Percentiles rank a stretch among this genome's conserved stretches.
Conservation (phyloP, 2,797 vertebrate species). For the Tangara arthus region DNA sequence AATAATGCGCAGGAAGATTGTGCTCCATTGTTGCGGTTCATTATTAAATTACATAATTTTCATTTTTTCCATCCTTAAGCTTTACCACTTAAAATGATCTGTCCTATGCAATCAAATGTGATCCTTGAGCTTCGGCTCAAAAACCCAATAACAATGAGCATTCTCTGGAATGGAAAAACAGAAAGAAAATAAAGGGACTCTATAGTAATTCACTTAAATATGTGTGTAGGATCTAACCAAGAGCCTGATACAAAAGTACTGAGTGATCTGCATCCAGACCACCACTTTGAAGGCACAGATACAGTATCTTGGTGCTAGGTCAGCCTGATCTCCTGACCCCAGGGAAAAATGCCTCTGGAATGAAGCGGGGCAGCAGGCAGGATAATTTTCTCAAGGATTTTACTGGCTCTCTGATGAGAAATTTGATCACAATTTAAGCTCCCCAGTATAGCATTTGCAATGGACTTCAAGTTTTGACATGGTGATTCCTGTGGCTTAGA, state of each 20-base stretch:
- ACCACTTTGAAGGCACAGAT: neutral
- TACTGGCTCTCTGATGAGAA: neutral
- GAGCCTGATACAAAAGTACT: neutral
- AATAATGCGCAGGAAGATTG: constrained; percentile 58
- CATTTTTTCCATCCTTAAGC: constrained; percentile 72
- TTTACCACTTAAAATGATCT: constrained; percentile 72
- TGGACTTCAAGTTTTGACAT: neutral
- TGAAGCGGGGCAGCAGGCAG: neutral
- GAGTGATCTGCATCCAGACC: constrained; percentile 14
- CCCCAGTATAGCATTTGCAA: neutral
- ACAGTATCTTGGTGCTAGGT: neutral
- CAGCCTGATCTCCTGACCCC: neutral
- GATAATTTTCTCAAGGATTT: neutral
- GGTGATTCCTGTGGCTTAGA: neutral
- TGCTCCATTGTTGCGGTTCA: constrained; percentile 62
- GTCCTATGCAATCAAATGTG: constrained; percentile 73
- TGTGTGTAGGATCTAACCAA: constrained; percentile 52
- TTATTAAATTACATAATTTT: constrained; percentile 75
- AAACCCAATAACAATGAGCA: constrained; percentile 58
- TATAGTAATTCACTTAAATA: constrained; percentile 62
- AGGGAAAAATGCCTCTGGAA: neutral
- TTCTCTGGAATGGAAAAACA: constrained; percentile 68
- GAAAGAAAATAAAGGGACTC: constrained; percentile 43
- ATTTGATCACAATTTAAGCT: neutral
- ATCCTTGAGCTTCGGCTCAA: constrained; percentile 66